Evolutionary conservation across 2,888 invertebrate species (phyloP), one percentile per base, ranked within the genome.

Genomic region (Hydrotaea cyrtoneurina): DNA sequence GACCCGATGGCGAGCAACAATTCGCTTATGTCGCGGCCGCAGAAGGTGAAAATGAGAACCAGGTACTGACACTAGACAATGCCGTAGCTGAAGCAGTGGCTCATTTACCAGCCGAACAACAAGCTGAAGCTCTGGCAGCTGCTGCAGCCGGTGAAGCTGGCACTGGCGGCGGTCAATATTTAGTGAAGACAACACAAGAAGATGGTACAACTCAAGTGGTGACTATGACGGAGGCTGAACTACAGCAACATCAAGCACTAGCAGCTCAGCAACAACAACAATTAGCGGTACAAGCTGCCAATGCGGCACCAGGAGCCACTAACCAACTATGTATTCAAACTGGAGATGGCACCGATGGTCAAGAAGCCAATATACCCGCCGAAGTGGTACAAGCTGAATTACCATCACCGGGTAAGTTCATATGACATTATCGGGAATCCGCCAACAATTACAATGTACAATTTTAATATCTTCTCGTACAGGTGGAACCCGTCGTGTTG

Each of bases 301-400:
- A 86, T 50, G 88, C 88, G 17, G 83, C 86, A 1, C 77, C 86
- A 21, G 74, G 74, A 11, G 74, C 87, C 8, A 85, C 87, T 8
- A 88, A 87, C 17, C 89, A 89, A 66, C 86, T 89, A 36, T 88
- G 88, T 78, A 88, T 89, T 86, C 89, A 89, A 82, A 89, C 89
- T 5, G 88, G 88, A 8, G 90, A 90, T 81, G 90, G 90, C 19
- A 89, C 90, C 76, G 92, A 93, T 83, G 92, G 92, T 10, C 95
- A 95, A 90, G 94, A 95, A 91, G 95, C 95, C 87, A 96, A 97
- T 92, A 96, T 97, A 89, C 96, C 97, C 82, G 97, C 97, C 85
- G 97, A 97, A 93, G 95, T 97, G 79, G 95, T 97, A 78, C 96
- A 96, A 93, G 96, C 97, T 0, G 96, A 96, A 90, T 94, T 96